Percentiles rank a stretch among this genome's conserved stretches.
phyloP scores from a whole-genome alignment of 2,888 invertebrate species.

The Doris montereyensis region DNA sequence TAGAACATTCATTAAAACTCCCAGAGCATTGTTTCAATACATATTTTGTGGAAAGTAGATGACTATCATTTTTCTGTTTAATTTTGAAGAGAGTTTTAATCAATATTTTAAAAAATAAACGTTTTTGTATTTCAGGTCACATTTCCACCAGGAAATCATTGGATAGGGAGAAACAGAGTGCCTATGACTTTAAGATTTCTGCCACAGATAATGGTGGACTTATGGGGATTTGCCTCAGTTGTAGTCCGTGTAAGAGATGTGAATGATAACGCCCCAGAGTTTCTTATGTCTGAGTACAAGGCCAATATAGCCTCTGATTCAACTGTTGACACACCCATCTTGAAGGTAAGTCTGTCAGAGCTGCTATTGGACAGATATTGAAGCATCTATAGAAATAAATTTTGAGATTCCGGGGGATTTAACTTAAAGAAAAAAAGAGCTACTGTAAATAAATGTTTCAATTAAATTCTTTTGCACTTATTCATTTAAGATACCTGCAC shows the following conservation, averaged over 20 bases:
- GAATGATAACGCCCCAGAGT: slow-evolving; percentile 72
- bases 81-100: neutral
- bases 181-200: slow-evolving; percentile 67
- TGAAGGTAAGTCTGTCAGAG: slow-evolving; percentile 61
- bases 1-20: no score
- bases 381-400: neutral
- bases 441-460: no score
- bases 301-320: slow-evolving; percentile 63
- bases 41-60: no score
- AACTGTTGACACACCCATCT: slow-evolving; percentile 58
- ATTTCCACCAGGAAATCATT: slow-evolving; percentile 78
- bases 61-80: no score
- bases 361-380: neutral
- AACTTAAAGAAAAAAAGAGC: neutral
- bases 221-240: slow-evolving; percentile 63
- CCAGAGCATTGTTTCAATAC: no score
- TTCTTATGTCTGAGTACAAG: slow-evolving; percentile 69
- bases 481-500: no score
- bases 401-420: neutral
- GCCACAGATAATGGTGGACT: slow-evolving; percentile 72
- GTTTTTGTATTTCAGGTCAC: slow-evolving; percentile 61
- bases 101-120: neutral
- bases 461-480: no score
- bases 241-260: slow-evolving; percentile 67
- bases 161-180: slow-evolving; percentile 82